Conservation (phyloP, 2,888 invertebrate species). For the Spilarctia lutea region DNA sequence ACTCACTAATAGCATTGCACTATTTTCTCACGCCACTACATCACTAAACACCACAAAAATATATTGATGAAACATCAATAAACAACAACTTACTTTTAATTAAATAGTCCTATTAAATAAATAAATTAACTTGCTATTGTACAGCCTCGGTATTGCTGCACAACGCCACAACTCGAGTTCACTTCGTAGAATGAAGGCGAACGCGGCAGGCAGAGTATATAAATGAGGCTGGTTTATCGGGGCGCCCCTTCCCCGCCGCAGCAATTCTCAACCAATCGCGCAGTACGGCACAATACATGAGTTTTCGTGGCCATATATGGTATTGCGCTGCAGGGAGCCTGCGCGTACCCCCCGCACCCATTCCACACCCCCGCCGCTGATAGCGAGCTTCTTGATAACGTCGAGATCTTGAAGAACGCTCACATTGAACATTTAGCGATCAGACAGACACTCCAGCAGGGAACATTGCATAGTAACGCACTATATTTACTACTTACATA, state of each 20-base stretch:
- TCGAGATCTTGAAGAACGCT: conserved; percentile 59
- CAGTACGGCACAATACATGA: conserved; percentile 85
- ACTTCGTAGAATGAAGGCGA: conserved; percentile 84
- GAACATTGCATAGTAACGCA: conserved; percentile 27
- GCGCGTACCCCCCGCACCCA: conserved; percentile 72
- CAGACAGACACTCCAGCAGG: conserved; percentile 40
- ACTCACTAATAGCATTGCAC: conserved; percentile 72
- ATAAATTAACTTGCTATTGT: conserved; percentile 84
- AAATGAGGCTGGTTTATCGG: conserved; percentile 84
- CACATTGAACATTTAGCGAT: conserved; percentile 55
- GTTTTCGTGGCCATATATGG: conserved; percentile 82
- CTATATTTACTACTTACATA: conserved; percentile 30
- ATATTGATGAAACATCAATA: conserved; percentile 57
- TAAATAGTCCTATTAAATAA: conserved; percentile 85
- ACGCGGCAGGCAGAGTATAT: conserved; percentile 84
- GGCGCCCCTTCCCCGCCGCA: conserved; percentile 84
- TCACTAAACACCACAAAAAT: conserved; percentile 65
- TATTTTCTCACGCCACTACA: conserved; percentile 61
- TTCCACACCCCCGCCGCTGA: conserved; percentile 62
- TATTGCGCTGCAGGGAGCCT: conserved; percentile 87
- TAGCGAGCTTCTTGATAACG: conserved; percentile 77
- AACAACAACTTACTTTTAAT: conserved; percentile 81
- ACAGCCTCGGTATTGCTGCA: conserved; percentile 84
- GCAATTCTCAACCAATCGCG: conserved; percentile 87
- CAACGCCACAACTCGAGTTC: conserved; percentile 83